Evolutionary conservation across 2,797 vertebrate genomes (phyloP), one percentile per base, ranked within the genome.

Genomic region (Leptodactylus fallax): DNA sequence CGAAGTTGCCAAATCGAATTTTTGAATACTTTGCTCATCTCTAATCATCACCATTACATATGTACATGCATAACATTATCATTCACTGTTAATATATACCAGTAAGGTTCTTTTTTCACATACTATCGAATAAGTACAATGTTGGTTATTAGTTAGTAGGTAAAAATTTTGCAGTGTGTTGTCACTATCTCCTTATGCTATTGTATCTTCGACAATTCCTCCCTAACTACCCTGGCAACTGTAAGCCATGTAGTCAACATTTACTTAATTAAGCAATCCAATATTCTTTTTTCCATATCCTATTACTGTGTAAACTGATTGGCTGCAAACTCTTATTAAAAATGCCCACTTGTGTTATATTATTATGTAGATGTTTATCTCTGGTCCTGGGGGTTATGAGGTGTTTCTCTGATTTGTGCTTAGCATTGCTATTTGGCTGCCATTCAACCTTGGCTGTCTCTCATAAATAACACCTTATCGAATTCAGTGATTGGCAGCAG

Each of bases 401-500:
- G 53, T 17, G 67, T 86, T 76, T 60, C 61, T 83, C 21, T 45
- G 55, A 86, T 86, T 76, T 83, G 79, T 83, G 58, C 79, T 74
- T 81, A 86, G 81, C 25, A 36, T 49, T 69, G 27, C 61, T 51
- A 71, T 86, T 86, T 86, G 84, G 88, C 88, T 86, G 49, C 60
- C 60, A 51, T 89, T 83, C 72, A 89, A 78, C 79, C 88, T 89
- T 89, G 88, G 84, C 88, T 78, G 49, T 69, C 21, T 77, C 84
- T 79, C 79, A 69, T 71, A 86, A 69, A 76, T 78, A 86, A 71
- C 72, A 86, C 79, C 84, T 86, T 86, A 86, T 86, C 53, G 84
- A 89, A 80, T 56, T 82, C 25, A 49, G 82, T 85, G 84, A 89
- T 86, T 89, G 88, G 80, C 79, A 86, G 88, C 84, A 83, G 74